Conservation (phyloP, 1,140 invertebrate genomes). For the Zophobas morio region DNA sequence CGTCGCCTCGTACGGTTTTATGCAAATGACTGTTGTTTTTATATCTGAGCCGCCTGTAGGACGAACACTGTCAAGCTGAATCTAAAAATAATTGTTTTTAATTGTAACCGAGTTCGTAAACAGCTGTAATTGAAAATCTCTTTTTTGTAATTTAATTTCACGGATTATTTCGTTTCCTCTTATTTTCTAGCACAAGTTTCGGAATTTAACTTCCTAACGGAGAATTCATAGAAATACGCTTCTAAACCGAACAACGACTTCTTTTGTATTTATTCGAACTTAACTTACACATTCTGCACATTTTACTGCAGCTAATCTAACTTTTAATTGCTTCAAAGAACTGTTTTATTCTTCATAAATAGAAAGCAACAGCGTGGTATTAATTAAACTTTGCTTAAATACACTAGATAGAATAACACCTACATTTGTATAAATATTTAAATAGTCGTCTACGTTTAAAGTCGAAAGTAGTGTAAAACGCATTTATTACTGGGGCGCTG, state of each 20-base stretch:
- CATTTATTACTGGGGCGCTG: too few relatives aligned
- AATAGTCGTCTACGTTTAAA: neutral
- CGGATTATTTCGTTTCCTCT: slow-evolving; percentile 35
- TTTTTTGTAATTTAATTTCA: slow-evolving; percentile 39
- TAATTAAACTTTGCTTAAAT: neutral
- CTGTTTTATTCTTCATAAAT: slow-evolving; percentile 1
- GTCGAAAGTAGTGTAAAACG: neutral
- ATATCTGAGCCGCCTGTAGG: slow-evolving; percentile 36
- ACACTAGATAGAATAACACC: neutral
- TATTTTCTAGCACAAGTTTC: slow-evolving; percentile 36
- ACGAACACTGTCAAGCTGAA: slow-evolving; percentile 44
- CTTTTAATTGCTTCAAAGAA: slow-evolving; percentile 22
- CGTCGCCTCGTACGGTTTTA: slow-evolving; percentile 51
- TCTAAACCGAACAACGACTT: slow-evolving; percentile 6
- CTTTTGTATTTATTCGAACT: slow-evolving; percentile 14
- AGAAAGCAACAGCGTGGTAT: neutral
- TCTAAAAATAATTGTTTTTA: slow-evolving; percentile 56
- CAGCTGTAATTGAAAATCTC: slow-evolving; percentile 50
- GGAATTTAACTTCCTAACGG: slow-evolving; percentile 43
- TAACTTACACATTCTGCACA: slow-evolving; percentile 11
- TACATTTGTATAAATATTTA: neutral
- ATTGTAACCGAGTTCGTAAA: slow-evolving; percentile 45
- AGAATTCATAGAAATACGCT: slow-evolving; percentile 32
- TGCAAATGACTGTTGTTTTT: slow-evolving; percentile 54
- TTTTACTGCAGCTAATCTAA: slow-evolving; percentile 26